Evolutionary conservation across 2,113 vertebrate genomes (phyloP).

Genomic region (Scophthalmus maximus): DNA sequence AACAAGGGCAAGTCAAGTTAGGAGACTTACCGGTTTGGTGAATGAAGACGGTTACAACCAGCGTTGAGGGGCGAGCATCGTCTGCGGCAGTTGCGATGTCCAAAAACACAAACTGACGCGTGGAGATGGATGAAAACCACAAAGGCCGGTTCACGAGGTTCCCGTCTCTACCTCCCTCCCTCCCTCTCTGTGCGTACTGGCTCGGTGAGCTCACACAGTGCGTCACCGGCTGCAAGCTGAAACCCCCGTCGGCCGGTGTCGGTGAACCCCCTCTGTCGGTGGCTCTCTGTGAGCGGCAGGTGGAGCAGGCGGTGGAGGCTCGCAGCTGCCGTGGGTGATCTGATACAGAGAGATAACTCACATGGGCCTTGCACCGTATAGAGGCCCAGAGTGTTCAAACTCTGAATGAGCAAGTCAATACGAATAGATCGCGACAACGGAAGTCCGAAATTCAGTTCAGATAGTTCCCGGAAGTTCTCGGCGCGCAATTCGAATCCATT

Average conservation of each 20-base stretch:
- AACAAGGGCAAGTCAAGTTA: constrained; percentile 29
- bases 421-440: no score
- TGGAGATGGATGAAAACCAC: constrained; percentile 51
- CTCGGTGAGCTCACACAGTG: constrained; percentile 72
- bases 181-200: constrained; percentile 24
- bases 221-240: constrained; percentile 75
- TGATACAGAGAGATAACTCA: not conserved
- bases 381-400: no score
- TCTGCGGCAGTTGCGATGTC: constrained; percentile 14
- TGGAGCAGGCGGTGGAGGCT: not conserved
- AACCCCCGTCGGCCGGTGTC: no score
- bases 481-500: no score
- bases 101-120: no score
- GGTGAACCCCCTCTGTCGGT: constrained; percentile 19
- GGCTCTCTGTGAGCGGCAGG: constrained; percentile 7
- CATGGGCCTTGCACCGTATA: no score
- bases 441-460: no score
- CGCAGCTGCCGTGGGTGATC: not conserved
- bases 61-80: constrained; percentile 49
- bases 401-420: no score
- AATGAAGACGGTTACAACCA: constrained; percentile 58
- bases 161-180: constrained; percentile 1
- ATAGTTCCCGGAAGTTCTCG: no score
- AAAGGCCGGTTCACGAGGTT: constrained; percentile 67
- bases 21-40: constrained; percentile 77